A percentile compares a stretch with the other conserved stretches of the same genome.
phyloP scores from a whole-genome alignment of 1,140 invertebrate species.

The Antheraea pernyi region DNA sequence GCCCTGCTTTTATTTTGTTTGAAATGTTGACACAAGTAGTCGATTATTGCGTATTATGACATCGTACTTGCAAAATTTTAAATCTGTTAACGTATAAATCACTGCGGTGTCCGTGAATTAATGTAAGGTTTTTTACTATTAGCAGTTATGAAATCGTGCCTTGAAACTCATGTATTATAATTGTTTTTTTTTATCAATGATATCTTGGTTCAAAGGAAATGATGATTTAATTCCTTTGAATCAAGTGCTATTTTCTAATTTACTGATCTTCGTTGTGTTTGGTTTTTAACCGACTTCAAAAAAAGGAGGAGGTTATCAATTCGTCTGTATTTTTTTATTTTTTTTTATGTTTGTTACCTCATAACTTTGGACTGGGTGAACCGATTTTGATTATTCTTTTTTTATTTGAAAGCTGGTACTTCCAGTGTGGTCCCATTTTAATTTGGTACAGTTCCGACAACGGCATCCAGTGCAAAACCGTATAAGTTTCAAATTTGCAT shows the following conservation, averaged over 20 bases:
- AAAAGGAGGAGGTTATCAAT: no score
- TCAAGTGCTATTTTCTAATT: background rate
- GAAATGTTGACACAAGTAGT: slow-evolving; percentile 42
- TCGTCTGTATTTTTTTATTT: no score
- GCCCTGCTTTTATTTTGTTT: slow-evolving; percentile 41
- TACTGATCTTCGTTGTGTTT: background rate
- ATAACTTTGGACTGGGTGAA: no score
- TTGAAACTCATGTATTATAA: background rate
- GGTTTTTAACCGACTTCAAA: no score
- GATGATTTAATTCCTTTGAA: background rate
- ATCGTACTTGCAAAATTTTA: background rate
- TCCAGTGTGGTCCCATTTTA: no score
- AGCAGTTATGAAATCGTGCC: background rate
- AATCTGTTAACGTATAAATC: background rate
- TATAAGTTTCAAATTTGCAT: no score
- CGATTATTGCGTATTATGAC: slow-evolving; percentile 30
- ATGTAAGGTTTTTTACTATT: background rate
- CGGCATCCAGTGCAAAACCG: no score
- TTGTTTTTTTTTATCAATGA: background rate
- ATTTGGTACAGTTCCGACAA: no score
- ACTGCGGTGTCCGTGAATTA: background rate
- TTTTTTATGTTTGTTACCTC: no score
- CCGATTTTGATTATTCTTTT: no score
- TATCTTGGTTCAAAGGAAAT: background rate
- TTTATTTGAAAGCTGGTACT: no score